phyloP scores from a whole-genome alignment of 2,888 invertebrate genomes.

The Leptura quadrifasciata region DNA sequence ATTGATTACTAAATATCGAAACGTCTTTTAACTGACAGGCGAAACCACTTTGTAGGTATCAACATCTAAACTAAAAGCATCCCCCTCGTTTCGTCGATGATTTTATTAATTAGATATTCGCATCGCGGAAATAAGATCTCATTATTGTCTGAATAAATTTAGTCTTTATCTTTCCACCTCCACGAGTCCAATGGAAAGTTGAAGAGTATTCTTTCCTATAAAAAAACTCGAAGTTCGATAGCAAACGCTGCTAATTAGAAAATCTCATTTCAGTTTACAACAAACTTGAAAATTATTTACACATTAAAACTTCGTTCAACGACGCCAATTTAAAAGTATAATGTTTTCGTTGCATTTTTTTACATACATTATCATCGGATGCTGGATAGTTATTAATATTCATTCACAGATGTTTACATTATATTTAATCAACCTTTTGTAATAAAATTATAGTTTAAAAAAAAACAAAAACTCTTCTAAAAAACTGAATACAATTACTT shows the following conservation, averaged over 20 bases:
- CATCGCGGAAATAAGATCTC: constrained; percentile 27
- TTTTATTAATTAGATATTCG: constrained; percentile 28
- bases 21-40: neutral
- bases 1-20: neutral
- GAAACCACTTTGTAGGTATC: constrained; percentile 14
- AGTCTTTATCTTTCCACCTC: constrained; percentile 29
- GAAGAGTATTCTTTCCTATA: constrained; percentile 25
- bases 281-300: constrained; percentile 40
- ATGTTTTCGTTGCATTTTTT: constrained; percentile 24
- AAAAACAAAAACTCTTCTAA: too few species aligned
- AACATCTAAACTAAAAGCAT: constrained; percentile 9
- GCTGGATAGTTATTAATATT: neutral
- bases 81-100: constrained; percentile 14
- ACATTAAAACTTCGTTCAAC: constrained; percentile 28
- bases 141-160: constrained; percentile 37
- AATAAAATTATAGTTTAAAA: too few species aligned
- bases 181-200: constrained; percentile 20
- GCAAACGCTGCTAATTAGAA: constrained; percentile 39
- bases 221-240: constrained; percentile 29
- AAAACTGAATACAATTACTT: too few species aligned
- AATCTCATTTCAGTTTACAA: constrained; percentile 41
- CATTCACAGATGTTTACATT: too few species aligned
- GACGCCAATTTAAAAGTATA: constrained; percentile 30
- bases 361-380: constrained; percentile 1
- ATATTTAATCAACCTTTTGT: too few species aligned